Percentiles rank a stretch among this genome's conserved stretches.
Evolutionary conservation across 2,113 vertebrate species (phyloP).

Genomic region (Phalacrocorax brasilianus): DNA sequence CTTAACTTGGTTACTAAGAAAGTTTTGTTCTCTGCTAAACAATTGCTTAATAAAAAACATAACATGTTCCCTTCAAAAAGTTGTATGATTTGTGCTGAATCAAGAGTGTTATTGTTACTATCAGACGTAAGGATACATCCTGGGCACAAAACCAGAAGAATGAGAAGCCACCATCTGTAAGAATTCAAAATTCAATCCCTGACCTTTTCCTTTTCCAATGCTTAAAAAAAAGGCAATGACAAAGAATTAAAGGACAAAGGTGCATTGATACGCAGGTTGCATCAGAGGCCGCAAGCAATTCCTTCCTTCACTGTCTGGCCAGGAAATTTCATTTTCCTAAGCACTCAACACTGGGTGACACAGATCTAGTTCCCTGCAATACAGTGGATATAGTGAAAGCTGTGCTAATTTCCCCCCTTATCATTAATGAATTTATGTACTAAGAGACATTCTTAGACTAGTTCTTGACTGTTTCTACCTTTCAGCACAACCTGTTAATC

Average conservation of each 20-base stretch:
- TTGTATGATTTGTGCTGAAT: background rate
- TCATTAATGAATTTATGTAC: background rate
- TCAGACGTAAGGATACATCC: background rate
- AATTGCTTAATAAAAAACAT: background rate
- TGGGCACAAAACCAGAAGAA: background rate
- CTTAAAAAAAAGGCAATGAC: background rate
- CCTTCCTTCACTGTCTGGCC: background rate
- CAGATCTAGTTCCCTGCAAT: background rate
- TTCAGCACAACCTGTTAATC: background rate
- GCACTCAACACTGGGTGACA: background rate
- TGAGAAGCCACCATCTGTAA: background rate
- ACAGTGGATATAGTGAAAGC: background rate
- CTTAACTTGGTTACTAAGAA: background rate
- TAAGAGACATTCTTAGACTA: background rate
- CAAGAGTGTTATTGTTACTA: background rate
- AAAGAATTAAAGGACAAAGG: background rate
- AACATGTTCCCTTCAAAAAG: background rate
- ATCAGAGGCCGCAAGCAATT: background rate
- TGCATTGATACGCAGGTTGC: background rate
- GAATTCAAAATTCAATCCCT: background rate
- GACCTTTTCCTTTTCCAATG: background rate
- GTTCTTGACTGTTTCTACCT: background rate
- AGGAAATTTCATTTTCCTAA: background rate
- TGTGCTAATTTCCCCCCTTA: background rate
- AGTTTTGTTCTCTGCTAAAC: background rate